Conservation (phyloP, 2,888 invertebrate species). For the Cryptosula pallasiana region DNA sequence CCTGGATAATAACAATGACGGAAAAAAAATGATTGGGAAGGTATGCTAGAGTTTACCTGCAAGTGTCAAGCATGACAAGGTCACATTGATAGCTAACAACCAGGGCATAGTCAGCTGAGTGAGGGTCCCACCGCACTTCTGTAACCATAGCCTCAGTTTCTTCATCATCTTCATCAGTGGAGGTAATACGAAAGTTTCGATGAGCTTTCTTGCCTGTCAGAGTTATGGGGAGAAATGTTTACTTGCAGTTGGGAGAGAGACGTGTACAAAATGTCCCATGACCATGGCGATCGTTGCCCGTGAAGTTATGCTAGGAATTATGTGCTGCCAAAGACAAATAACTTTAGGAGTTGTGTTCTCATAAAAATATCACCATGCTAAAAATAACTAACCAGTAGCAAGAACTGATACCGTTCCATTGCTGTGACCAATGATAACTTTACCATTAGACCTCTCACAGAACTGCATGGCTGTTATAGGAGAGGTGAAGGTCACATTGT, state of each 20-base stretch:
- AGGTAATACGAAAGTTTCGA: constrained; percentile 34
- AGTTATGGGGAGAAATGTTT: too few species aligned
- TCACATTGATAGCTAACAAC: constrained; percentile 42
- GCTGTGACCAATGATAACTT: constrained; percentile 49
- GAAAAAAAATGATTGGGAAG: background rate
- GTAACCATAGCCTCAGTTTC: constrained; percentile 39
- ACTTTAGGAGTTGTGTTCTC: too few species aligned
- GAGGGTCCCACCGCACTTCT: constrained; percentile 53
- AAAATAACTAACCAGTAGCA: background rate
- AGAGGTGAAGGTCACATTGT: constrained; percentile 2
- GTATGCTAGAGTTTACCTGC: background rate
- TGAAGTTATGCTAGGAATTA: too few species aligned
- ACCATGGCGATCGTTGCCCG: too few species aligned
- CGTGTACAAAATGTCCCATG: too few species aligned
- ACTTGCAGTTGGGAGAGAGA: too few species aligned
- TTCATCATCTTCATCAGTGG: constrained; percentile 30
- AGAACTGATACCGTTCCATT: constrained; percentile 50
- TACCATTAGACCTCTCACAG: constrained; percentile 39
- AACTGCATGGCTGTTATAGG: background rate
- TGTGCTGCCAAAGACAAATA: too few species aligned
- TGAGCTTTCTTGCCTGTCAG: too few species aligned
- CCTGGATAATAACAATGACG: too few species aligned
- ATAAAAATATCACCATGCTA: too few species aligned
- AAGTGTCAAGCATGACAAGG: constrained; percentile 40
- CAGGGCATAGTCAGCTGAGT: constrained; percentile 53